phyloP scores from a whole-genome alignment of 2,113 vertebrate species.

The Perca schrenkii region DNA sequence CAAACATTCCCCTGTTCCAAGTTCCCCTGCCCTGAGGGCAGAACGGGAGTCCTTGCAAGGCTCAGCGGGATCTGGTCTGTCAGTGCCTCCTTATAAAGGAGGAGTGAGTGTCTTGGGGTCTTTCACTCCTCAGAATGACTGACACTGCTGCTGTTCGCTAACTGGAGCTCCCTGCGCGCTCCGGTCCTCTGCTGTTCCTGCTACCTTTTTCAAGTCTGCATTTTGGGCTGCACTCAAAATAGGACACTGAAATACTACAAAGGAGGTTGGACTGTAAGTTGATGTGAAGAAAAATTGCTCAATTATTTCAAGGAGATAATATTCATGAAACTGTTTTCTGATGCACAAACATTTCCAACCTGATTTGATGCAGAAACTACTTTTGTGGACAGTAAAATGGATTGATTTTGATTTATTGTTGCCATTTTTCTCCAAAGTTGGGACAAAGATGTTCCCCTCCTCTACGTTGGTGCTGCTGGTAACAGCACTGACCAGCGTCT shows the following conservation, averaged over 20 bases:
- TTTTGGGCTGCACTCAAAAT: constrained; percentile 16
- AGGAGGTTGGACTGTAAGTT: constrained; percentile 46
- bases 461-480: constrained; percentile 83
- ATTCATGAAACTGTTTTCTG: background rate
- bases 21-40: constrained; percentile 61
- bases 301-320: background rate
- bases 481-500: constrained; percentile 78
- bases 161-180: constrained; percentile 24
- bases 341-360: background rate
- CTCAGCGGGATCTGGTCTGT: constrained; percentile 52
- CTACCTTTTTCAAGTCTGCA: constrained; percentile 4
- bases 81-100: constrained; percentile 84
- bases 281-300: background rate
- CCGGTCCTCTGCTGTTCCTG: constrained; percentile 20
- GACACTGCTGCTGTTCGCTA: constrained; percentile 47
- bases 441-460: constrained; percentile 77
- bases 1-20: constrained; percentile 3
- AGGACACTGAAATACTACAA: constrained; percentile 19
- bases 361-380: background rate
- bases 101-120: constrained; percentile 60
- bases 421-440: constrained; percentile 62
- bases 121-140: constrained; percentile 60
- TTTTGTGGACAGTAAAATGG: constrained; percentile 1
- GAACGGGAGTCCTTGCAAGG: constrained; percentile 52
- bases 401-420: constrained; percentile 16